A percentile compares a stretch with the other conserved stretches of the same genome.
phyloP scores from a whole-genome alignment of 2,888 invertebrate genomes.

The Hedychridium roseum region DNA sequence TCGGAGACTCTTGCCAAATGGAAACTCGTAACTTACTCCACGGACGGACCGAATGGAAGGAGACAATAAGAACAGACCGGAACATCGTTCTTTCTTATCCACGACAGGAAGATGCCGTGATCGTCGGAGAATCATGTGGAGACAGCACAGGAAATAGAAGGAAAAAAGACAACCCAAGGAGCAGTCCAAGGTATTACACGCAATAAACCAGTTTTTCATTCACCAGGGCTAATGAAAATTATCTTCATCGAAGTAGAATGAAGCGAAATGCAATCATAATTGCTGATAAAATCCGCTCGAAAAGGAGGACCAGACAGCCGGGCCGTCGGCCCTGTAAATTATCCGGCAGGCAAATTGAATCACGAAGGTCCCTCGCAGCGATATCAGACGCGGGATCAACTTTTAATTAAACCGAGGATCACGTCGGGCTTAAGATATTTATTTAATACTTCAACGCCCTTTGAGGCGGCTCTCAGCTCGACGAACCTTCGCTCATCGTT shows the following conservation, averaged over 20 bases:
- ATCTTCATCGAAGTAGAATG: background rate
- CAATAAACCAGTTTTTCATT: no score
- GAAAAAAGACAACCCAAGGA: background rate
- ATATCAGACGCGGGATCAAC: conserved; percentile 53
- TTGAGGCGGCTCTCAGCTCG: conserved; percentile 28
- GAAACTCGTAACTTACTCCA: conserved; percentile 36
- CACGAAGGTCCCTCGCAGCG: conserved; percentile 43
- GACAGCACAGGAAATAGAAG: conserved; percentile 10
- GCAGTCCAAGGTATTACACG: no score
- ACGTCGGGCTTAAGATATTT: conserved; percentile 55
- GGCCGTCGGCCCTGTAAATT: conserved; percentile 35
- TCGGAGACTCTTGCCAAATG: conserved; percentile 30
- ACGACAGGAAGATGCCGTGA: conserved; percentile 16
- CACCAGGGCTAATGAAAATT: background rate
- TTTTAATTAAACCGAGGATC: conserved; percentile 58
- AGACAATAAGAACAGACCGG: conserved; percentile 4
- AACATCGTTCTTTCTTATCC: conserved; percentile 29
- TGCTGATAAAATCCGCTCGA: conserved; percentile 1
- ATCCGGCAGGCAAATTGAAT: conserved; percentile 46
- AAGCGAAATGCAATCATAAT: background rate
- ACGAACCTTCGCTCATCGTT: no score
- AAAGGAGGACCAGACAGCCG: background rate
- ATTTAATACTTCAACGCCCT: conserved; percentile 52
- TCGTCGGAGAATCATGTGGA: conserved; percentile 19
- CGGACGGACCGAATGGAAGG: conserved; percentile 6